A percentile compares a stretch with the other conserved stretches of the same genome.
phyloP scores from a whole-genome alignment of 1,140 invertebrate species.

The Gryon sp. region DNA sequence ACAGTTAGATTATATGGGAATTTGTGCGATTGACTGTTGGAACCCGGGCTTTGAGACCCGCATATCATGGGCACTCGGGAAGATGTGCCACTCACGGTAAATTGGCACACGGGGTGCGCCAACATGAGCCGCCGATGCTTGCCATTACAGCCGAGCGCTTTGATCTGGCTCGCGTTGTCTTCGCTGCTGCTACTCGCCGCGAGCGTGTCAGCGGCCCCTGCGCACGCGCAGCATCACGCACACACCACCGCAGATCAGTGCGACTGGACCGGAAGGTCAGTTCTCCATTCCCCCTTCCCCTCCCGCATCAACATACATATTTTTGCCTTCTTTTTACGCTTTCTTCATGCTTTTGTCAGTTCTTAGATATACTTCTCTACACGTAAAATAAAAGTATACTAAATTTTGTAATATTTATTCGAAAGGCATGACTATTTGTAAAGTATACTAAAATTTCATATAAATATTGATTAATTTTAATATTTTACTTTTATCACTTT shows the following conservation, averaged over 20 bases:
- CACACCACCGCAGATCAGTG: constrained; percentile 74
- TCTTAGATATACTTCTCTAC: too few species aligned
- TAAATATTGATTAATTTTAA: too few species aligned
- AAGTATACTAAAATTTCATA: too few species aligned
- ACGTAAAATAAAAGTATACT: too few species aligned
- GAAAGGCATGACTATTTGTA: too few species aligned
- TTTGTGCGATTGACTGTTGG: too few species aligned
- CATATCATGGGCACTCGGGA: not conserved
- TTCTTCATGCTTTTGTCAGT: not conserved
- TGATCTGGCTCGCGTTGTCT: constrained; percentile 55
- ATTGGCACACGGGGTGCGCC: constrained; percentile 3
- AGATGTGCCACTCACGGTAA: constrained; percentile 16
- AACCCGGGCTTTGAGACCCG: not conserved
- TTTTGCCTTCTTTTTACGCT: not conserved
- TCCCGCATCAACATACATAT: too few species aligned
- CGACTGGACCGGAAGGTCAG: constrained; percentile 78
- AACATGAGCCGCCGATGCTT: constrained; percentile 34
- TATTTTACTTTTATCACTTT: too few species aligned
- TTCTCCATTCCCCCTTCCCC: constrained; percentile 17
- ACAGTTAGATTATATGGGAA: too few species aligned
- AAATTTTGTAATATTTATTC: too few species aligned
- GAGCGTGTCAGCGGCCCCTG: constrained; percentile 65
- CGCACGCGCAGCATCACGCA: constrained; percentile 67
- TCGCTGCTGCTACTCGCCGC: constrained; percentile 52
- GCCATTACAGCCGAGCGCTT: constrained; percentile 37